Evolutionary conservation across 2,888 invertebrate species (phyloP).

Genomic region (Girardia tigrina): DNA sequence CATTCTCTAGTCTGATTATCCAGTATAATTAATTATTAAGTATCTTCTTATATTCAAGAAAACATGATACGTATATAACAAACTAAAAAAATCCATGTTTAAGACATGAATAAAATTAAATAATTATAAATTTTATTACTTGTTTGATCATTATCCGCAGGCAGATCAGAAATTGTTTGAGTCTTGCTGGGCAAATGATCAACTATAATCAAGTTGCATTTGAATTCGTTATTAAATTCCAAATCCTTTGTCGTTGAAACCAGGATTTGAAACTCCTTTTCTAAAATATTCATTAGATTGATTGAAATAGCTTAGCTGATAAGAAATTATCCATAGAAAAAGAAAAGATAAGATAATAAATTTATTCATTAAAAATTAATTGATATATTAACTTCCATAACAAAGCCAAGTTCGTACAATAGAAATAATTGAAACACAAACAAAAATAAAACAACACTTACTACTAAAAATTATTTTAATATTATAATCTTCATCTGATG

Average conservation of each 20-base stretch:
- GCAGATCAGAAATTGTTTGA: background rate
- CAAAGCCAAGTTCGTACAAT: background rate
- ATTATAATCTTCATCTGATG: background rate
- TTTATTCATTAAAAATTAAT: background rate
- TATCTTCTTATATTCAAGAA: no score
- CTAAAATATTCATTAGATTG: conserved; percentile 11
- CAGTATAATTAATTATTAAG: no score
- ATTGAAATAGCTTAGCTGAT: background rate
- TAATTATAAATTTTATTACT: no score
- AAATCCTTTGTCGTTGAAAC: background rate
- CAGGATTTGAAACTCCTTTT: conserved; percentile 15
- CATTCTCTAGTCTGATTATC: no score
- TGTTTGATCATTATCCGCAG: no score
- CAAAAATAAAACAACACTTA: background rate
- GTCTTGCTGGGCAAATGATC: background rate
- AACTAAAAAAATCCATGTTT: no score
- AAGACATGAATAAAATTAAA: no score
- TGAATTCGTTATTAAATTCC: background rate
- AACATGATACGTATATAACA: no score
- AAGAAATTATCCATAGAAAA: background rate
- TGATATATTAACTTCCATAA: background rate
- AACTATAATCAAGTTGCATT: conserved; percentile 8
- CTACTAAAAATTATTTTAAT: background rate
- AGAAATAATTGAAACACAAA: background rate
- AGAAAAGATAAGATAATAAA: background rate